Evolutionary conservation across 2,888 invertebrate species (phyloP), one percentile per base, ranked within the genome.

Genomic region (Andrena bicolor): DNA sequence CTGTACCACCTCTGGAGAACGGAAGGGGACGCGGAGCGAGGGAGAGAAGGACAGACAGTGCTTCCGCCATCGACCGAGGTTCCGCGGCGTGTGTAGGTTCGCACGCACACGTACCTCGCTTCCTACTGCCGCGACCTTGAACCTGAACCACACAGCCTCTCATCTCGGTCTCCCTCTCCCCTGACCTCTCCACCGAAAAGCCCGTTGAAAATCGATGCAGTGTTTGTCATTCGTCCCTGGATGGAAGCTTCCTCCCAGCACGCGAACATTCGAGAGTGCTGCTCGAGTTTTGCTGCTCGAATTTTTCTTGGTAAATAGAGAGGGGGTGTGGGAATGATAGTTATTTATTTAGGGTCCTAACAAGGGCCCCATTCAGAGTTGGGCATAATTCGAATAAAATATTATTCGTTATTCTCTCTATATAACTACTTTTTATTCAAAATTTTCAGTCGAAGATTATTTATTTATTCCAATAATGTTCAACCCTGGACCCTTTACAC

Each of bases 81-180:
- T 77, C 70, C 69, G 49, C 58, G 28, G 49, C 28, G 26, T 56
- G 61, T 53, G 35, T 63, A 72, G 61, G 70, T 61, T 65, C 49
- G 26, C 75, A 63, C 76, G 71, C 66, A 60, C 65, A 71, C 61
- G 10, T 41, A 13, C 10, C 51, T 64, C 60, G 84, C 81, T 89
- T 83, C 85, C 86, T 88, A 80, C 83, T 85, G 53, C 78, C 28
- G 69, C 75, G 85, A 83, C 90, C 90, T 89, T 90, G 90, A 90
- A 90, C 85, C 83, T 86, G 86, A 88, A 87, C 78, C 69, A 68
- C 75, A 49, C 80, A 88, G 72, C 76, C 65, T 77, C 74, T 53
- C 77, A 32, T 35, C 71, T 61, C 65, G 4, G 49, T 68, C 58
- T 69, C 74, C 71, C 73, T 65, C 84, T 76, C 71, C 69, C 72